Evolutionary conservation across 2,797 vertebrate species (phyloP).

Genomic region (Martes flavigula): DNA sequence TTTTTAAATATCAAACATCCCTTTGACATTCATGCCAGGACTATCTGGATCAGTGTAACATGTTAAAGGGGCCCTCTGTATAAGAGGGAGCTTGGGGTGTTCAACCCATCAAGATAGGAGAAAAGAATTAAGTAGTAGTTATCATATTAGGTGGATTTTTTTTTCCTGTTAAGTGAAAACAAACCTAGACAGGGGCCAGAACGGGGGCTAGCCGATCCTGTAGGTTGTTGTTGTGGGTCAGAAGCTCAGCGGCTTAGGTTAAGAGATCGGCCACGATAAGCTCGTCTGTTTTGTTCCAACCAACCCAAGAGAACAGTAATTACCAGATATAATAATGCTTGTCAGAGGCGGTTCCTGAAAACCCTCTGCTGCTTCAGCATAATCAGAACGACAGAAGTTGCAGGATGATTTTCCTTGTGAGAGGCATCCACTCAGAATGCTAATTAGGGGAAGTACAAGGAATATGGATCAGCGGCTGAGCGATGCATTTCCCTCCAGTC

Average conservation of each 20-base stretch:
- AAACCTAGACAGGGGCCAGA: background rate
- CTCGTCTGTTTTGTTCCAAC: slow-evolving; percentile 66
- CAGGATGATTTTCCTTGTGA: slow-evolving; percentile 70
- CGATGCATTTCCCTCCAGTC: background rate
- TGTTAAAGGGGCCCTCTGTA: background rate
- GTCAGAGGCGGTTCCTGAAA: slow-evolving; percentile 76
- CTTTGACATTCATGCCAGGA: background rate
- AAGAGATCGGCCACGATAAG: slow-evolving; percentile 52
- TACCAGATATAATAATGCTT: slow-evolving; percentile 73
- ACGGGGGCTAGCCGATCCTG: background rate
- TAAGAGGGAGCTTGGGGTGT: background rate
- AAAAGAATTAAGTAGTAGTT: background rate
- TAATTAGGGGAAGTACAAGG: slow-evolving; percentile 50
- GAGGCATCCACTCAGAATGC: slow-evolving; percentile 67
- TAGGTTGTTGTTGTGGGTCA: slow-evolving; percentile 46
- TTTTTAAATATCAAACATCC: background rate
- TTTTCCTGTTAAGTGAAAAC: background rate
- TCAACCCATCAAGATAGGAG: background rate
- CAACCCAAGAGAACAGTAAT: slow-evolving; percentile 71
- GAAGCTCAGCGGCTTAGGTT: slow-evolving; percentile 5
- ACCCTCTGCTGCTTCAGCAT: slow-evolving; percentile 70
- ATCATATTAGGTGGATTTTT: background rate
- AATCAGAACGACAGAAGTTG: slow-evolving; percentile 72
- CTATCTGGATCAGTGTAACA: background rate
- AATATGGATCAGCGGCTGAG: background rate